Evolutionary conservation across 2,113 vertebrate genomes (phyloP).

Genomic region (Campylomormyrus numenius): DNA sequence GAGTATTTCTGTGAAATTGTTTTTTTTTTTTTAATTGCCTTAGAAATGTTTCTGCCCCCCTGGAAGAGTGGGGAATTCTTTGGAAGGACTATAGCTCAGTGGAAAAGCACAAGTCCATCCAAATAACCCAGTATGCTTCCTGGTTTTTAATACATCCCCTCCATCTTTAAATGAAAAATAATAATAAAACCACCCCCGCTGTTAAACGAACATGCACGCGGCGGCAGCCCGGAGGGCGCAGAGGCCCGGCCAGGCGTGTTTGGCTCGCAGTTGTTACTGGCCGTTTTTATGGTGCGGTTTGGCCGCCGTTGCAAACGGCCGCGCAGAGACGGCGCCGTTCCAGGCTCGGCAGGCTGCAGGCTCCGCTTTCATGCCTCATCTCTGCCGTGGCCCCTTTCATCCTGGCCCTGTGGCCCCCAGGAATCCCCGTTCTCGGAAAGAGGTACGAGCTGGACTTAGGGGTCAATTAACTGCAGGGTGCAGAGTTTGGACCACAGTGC

Average conservation of each 20-base stretch:
- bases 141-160: background rate
- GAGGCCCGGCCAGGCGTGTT: background rate
- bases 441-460: background rate
- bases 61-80: slow-evolving; percentile 2
- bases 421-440: background rate
- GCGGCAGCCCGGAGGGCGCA: background rate
- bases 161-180: background rate
- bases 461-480: background rate
- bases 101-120: slow-evolving; percentile 3
- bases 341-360: background rate
- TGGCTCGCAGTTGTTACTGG: background rate
- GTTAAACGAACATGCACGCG: background rate
- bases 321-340: background rate
- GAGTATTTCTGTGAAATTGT: background rate
- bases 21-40: background rate
- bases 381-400: background rate
- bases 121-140: background rate
- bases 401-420: background rate
- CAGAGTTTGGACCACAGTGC: background rate
- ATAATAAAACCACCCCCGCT: background rate
- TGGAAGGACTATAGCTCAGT: slow-evolving; percentile 6
- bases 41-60: background rate
- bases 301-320: background rate
- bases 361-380: background rate
- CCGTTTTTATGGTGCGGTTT: background rate